Evolutionary conservation across 1,140 invertebrate genomes (phyloP), one percentile per base, ranked within the genome.

Genomic region (Diorhabda elongata): DNA sequence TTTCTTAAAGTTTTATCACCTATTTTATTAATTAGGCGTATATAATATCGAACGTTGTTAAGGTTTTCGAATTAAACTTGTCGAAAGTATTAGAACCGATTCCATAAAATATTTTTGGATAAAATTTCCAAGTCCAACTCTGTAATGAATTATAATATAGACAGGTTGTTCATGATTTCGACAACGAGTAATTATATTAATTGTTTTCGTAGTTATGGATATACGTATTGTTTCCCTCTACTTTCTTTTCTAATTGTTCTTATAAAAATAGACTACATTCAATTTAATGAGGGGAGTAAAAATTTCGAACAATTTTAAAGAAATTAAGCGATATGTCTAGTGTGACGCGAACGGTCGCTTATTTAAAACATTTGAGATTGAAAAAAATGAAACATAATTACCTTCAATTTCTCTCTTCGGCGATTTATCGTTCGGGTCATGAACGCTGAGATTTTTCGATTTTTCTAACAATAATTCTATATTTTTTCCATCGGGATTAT

Each of bases 391-490:
- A 26, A 26, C 26, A 62, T 44, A 47, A 44, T 58, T 71, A 80
- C 78, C 78, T 75, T 80, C 78, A 68, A 72, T 74, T 61, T 84
- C 83, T 66, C 78, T 77, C 5, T 71, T 68, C 5, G 75, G 73
- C 58, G 75, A 74, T 73, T 84, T 74, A 56, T 74, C 73, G 9
- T 62, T 66, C 2, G 5, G 58, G 44, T 78, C 68, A 78, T 66
- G 56, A 69, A 67, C 26, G 73, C 82, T 78, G 82, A 87, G 47
- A 74, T 78, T 83, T 78, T 92, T 92, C 71, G 89, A 89, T 74
- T 92, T 88, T 80, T 93, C 92, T 78, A 93, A 81, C 72, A 93
- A 83, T 70, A 90, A 86, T 81, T 94, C 92, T 70, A 94, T 84
- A 67, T 91, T 88, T 81, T 92, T 93, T 77, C 83, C 87, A 71